Percentiles rank a stretch among this genome's conserved stretches.
phyloP scores from a whole-genome alignment of 2,888 invertebrate species.

The Ypsolopha sequella region DNA sequence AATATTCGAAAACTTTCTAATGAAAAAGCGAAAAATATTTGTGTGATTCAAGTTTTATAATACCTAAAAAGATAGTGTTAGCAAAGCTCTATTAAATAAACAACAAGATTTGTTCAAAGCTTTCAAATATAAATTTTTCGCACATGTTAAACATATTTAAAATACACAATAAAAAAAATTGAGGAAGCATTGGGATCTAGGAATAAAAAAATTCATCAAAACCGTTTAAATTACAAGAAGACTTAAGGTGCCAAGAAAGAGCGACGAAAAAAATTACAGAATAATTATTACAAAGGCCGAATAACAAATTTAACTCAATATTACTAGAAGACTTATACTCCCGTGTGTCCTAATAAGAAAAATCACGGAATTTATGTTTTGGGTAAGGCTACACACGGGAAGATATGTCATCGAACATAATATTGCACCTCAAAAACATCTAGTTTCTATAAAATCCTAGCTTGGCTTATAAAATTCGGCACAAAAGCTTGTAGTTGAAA shows the following conservation, averaged over 20 bases:
- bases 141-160: slow-evolving; percentile 2
- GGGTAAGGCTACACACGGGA: not conserved
- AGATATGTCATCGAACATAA: not conserved
- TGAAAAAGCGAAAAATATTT: not conserved
- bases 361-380: no score
- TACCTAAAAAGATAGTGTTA: no score
- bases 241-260: slow-evolving; percentile 3
- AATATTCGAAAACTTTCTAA: not conserved
- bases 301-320: not conserved
- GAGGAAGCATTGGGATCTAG: slow-evolving; percentile 8
- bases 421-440: no score
- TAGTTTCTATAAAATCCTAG: not conserved
- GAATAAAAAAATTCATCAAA: not conserved
- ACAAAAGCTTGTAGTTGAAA: slow-evolving; percentile 4
- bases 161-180: slow-evolving; percentile 6
- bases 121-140: slow-evolving; percentile 7
- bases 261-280: not conserved
- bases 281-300: not conserved
- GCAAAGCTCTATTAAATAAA: not conserved
- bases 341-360: not conserved
- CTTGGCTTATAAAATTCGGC: slow-evolving; percentile 9
- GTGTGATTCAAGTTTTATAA: no score
- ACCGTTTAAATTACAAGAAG: slow-evolving; percentile 5
- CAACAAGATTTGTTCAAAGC: not conserved
- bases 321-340: not conserved